phyloP scores from a whole-genome alignment of 1,140 invertebrate species.

The Thrips palmi region DNA sequence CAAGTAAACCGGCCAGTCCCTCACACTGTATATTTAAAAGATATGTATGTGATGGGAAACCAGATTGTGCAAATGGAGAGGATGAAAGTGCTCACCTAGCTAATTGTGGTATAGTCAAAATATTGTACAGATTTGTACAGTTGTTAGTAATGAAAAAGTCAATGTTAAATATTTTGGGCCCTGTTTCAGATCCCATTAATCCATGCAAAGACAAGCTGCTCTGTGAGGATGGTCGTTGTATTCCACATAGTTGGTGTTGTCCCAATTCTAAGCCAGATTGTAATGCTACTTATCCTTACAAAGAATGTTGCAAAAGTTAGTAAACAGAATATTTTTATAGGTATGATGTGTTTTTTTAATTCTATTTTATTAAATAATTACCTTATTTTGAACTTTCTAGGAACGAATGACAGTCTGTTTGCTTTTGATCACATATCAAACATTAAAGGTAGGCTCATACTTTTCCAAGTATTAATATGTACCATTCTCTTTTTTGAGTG shows the following conservation, averaged over 20 bases:
- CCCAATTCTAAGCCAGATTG: conserved; percentile 27
- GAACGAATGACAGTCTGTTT: background rate
- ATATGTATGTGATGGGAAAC: conserved; percentile 42
- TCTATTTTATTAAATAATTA: too few relatives aligned
- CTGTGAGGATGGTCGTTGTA: conserved; percentile 31
- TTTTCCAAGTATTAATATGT: too few relatives aligned
- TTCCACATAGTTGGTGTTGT: conserved; percentile 30
- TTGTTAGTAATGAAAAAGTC: background rate
- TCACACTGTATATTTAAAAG: conserved; percentile 32
- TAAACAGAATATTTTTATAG: too few relatives aligned
- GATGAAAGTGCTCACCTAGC: conserved; percentile 28
- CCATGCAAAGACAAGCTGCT: conserved; percentile 28
- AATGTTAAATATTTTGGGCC: background rate
- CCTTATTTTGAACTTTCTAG: too few relatives aligned
- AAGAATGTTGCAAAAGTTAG: conserved; percentile 9
- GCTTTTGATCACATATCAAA: conserved; percentile 17
- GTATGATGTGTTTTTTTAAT: too few relatives aligned
- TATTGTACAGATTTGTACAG: background rate
- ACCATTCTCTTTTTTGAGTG: too few relatives aligned
- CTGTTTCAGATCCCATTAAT: conserved; percentile 19
- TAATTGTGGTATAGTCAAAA: conserved; percentile 23
- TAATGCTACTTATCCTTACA: conserved; percentile 21
- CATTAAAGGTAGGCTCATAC: conserved; percentile 12
- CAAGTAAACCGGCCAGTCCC: background rate
- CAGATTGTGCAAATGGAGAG: conserved; percentile 37